phyloP scores from a whole-genome alignment of 2,113 vertebrate species.

The Psittacara wagleri region DNA sequence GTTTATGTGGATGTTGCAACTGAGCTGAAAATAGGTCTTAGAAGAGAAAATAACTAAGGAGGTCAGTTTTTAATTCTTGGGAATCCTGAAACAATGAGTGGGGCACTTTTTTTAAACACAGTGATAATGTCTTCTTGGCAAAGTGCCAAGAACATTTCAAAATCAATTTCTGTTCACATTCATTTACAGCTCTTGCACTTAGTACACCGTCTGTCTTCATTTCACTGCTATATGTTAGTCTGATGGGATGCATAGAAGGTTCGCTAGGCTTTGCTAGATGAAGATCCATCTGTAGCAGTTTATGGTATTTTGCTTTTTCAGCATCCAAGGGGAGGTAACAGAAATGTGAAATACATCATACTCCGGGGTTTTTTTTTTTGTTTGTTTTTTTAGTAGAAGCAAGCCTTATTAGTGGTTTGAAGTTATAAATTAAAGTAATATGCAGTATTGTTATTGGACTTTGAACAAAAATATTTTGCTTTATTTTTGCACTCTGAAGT shows the following conservation, averaged over 20 bases:
- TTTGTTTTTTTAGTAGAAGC: background rate
- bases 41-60: conserved; percentile 35
- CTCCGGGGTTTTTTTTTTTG: background rate
- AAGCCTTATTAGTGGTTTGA: background rate
- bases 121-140: conserved; percentile 15
- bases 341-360: background rate
- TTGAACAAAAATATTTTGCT: background rate
- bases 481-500: background rate
- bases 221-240: background rate
- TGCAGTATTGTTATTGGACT: background rate
- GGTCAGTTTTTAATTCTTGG: background rate
- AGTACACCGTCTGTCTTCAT: conserved; percentile 15
- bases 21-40: conserved; percentile 39
- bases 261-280: background rate
- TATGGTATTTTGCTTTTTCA: background rate
- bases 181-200: conserved; percentile 46
- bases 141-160: conserved; percentile 60
- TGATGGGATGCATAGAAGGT: conserved; percentile 44
- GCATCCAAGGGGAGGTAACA: background rate
- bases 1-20: background rate
- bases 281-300: conserved; percentile 11
- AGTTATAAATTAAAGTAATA: conserved; percentile 1
- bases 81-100: background rate
- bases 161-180: conserved; percentile 53
- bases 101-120: conserved; percentile 15